Base-by-base conservation (phyloP, 2,888 invertebrate genomes). In the Dromius quadrimaculatus region DNA sequence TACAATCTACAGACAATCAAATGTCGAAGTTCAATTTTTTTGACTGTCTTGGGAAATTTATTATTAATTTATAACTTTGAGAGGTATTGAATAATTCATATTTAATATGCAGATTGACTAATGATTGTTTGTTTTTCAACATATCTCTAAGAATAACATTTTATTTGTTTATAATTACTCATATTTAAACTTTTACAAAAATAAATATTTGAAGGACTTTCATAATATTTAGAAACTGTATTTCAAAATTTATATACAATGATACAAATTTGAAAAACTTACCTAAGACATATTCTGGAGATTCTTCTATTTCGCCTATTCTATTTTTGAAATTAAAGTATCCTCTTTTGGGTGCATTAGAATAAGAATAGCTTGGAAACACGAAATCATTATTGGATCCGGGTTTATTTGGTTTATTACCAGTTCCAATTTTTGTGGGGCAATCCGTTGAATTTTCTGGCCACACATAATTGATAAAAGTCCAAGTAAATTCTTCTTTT, bases 401-500 rank as follows among this genome's bases (percentile, higher is more conserved):
- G 19, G 19, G 2, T 36, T 43, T 43, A 4, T 9, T 28, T 23
- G 22, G 11, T 15, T n/a, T n/a, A n/a, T n/a, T n/a, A n/a, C n/a
- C n/a, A n/a, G n/a, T n/a, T n/a, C n/a, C n/a, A n/a, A n/a, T 9
- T 28, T 28, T n/a, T 17, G 2, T 15, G 1, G 19, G 41, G 11
- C 69, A 61, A 45, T 13, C 47, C 6, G 62, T 70, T n/a, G 34
- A 36, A 38, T 70, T 70, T 20, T 36, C 70, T 0, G 62, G 61
- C 61, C 62, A 50, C 3, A 47, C 75, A 68, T 79, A 82, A 69
- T 71, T 77, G 20, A 82, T 78, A 62, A 81, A 76, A 13, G 79
- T 78, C 82, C 82, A 82, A 0, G 80, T 78, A 72, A 82, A 82
- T 73, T 81, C 81, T 74, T 82, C 81, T 20, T 76, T 78, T 41